A percentile compares a stretch with the other conserved stretches of the same genome.
phyloP scores from a whole-genome alignment of 2,797 vertebrate genomes.

The Pantherophis alleghaniensis region DNA sequence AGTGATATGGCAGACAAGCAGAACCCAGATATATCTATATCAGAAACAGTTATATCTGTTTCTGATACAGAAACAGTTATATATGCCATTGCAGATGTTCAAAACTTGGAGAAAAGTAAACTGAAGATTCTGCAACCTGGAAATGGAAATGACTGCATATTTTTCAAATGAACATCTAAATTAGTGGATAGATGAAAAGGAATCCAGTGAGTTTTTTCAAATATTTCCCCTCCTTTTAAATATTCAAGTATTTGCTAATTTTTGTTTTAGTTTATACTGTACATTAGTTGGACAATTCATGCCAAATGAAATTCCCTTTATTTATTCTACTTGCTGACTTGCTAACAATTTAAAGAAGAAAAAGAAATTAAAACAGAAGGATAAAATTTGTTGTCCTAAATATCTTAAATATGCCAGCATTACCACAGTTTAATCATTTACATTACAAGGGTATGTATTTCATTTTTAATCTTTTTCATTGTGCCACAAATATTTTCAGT shows the following conservation, averaged over 20 bases:
- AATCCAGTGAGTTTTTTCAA: background rate
- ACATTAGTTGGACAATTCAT: conserved; percentile 48
- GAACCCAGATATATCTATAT: background rate
- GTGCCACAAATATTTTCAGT: conserved; percentile 46
- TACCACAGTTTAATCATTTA: conserved; percentile 2
- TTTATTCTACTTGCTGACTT: conserved; percentile 66
- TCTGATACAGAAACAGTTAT: background rate
- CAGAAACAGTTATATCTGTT: background rate
- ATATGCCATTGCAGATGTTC: background rate
- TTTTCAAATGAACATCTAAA: background rate
- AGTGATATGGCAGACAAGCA: background rate
- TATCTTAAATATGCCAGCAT: conserved; percentile 43
- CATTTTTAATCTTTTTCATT: conserved; percentile 52
- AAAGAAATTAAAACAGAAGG: conserved; percentile 13
- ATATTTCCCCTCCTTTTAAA: background rate
- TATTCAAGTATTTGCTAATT: background rate
- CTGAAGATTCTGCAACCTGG: background rate
- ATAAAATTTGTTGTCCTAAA: conserved; percentile 57
- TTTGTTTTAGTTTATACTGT: conserved; percentile 22
- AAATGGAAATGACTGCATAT: background rate
- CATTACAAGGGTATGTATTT: background rate
- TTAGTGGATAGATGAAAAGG: background rate
- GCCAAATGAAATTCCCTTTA: conserved; percentile 72
- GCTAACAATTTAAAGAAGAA: conserved; percentile 62
- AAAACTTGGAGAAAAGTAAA: background rate